phyloP scores from a whole-genome alignment of 2,113 vertebrate species.

The Emydura subglobosa region DNA sequence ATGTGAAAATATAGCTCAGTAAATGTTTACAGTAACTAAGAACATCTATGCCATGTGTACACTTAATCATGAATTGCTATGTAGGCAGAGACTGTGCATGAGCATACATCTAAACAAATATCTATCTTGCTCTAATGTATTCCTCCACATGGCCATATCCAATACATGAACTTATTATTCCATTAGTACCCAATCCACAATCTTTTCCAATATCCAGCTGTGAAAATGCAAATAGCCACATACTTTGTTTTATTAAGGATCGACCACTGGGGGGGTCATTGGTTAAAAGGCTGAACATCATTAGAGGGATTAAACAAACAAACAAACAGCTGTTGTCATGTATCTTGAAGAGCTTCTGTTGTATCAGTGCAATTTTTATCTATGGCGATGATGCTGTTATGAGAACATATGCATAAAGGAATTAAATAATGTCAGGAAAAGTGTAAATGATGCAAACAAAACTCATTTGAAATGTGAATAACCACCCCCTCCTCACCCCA shows the following conservation, averaged over 20 bases:
- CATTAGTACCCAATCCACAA: slow-evolving; percentile 62
- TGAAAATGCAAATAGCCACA: slow-evolving; percentile 44
- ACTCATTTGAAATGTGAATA: slow-evolving; percentile 73
- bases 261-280: slow-evolving; percentile 43
- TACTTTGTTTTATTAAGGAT: slow-evolving; percentile 62
- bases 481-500: slow-evolving; percentile 1
- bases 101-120: slow-evolving; percentile 65
- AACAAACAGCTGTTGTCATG: slow-evolving; percentile 72
- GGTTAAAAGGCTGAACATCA: slow-evolving; percentile 65
- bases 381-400: slow-evolving; percentile 72
- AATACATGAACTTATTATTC: slow-evolving; percentile 65
- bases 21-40: slow-evolving; percentile 47
- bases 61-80: slow-evolving; percentile 42
- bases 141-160: slow-evolving; percentile 62
- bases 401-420: slow-evolving; percentile 69
- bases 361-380: slow-evolving; percentile 63
- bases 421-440: slow-evolving; percentile 75
- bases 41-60: background rate
- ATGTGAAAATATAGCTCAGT: slow-evolving; percentile 63
- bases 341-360: slow-evolving; percentile 69
- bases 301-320: slow-evolving; percentile 58
- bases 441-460: slow-evolving; percentile 74
- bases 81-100: slow-evolving; percentile 52
- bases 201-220: slow-evolving; percentile 50
- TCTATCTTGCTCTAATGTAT: slow-evolving; percentile 66